Evolutionary conservation across 1,140 invertebrate genomes (phyloP).

Genomic region (Anthonomus grandis): DNA sequence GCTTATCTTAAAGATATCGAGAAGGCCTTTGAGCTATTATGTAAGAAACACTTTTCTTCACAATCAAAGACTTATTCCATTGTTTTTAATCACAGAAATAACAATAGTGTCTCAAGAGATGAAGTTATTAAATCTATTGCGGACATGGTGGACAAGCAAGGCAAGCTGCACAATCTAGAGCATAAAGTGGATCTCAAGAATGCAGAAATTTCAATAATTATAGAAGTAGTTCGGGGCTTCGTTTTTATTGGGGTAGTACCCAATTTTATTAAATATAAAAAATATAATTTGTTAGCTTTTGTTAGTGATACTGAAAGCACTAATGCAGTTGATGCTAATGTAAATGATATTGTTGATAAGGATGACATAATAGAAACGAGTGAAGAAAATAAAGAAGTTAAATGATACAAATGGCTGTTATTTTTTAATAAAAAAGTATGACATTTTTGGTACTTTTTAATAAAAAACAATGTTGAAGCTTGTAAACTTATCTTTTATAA

Average conservation of each 20-base stretch:
- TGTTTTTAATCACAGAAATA: slow-evolving; percentile 77
- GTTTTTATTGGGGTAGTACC: slow-evolving; percentile 65
- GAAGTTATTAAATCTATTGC: slow-evolving; percentile 70
- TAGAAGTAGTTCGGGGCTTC: slow-evolving; percentile 70
- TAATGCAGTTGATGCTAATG: neutral
- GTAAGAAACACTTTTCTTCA: slow-evolving; percentile 71
- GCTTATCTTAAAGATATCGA: slow-evolving; percentile 72
- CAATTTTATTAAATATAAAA: slow-evolving; percentile 63
- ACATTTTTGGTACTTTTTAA: no score
- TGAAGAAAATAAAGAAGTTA: slow-evolving; percentile 5
- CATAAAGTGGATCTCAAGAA: slow-evolving; percentile 76
- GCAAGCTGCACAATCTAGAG: slow-evolving; percentile 51
- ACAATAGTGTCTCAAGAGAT: slow-evolving; percentile 66
- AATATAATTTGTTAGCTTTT: slow-evolving; percentile 62
- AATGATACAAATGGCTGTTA: no score
- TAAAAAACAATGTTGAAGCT: no score
- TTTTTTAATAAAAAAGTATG: no score
- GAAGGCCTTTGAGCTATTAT: slow-evolving; percentile 59
- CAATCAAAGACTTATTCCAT: slow-evolving; percentile 72
- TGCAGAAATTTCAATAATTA: slow-evolving; percentile 70
- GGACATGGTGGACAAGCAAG: slow-evolving; percentile 60
- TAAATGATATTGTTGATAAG: neutral
- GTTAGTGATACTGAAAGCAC: neutral
- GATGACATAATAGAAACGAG: neutral
- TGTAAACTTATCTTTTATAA: no score